Percentiles rank a stretch among this genome's conserved stretches.
phyloP scores from a whole-genome alignment of 2,113 vertebrate species.

The Felis chaus region DNA sequence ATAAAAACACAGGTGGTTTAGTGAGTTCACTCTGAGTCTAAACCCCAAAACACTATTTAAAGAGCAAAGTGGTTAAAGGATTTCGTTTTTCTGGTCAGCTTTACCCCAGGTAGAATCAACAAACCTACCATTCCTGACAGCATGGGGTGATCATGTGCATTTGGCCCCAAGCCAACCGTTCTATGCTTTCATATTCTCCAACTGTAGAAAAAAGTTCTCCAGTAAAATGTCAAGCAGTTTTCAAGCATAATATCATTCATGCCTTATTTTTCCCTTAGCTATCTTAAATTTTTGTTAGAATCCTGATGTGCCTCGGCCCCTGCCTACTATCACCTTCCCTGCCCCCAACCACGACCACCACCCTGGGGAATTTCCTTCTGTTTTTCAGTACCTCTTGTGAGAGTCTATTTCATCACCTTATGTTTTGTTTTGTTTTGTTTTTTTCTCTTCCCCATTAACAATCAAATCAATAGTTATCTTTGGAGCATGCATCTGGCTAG shows the following conservation, averaged over 20 bases:
- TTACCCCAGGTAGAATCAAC: conserved; percentile 65
- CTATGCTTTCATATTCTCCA: conserved; percentile 56
- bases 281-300: conserved; percentile 66
- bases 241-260: conserved; percentile 45
- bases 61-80: conserved; percentile 63
- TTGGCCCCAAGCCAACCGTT: conserved; percentile 44
- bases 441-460: background rate
- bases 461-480: background rate
- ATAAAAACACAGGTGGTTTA: conserved; percentile 76
- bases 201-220: conserved; percentile 41
- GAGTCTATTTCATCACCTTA: background rate
- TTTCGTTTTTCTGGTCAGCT: conserved; percentile 71
- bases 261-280: conserved; percentile 65
- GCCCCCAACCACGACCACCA: too few species aligned
- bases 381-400: background rate
- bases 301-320: conserved; percentile 56
- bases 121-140: conserved; percentile 44
- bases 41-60: conserved; percentile 72
- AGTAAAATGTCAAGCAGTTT: conserved; percentile 71
- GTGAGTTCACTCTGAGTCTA: conserved; percentile 62
- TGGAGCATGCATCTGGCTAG: background rate
- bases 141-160: conserved; percentile 10
- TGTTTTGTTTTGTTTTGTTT: background rate
- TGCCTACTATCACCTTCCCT: fast-evolving
- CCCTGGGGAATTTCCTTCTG: background rate